Base-by-base conservation (phyloP, 1,140 invertebrate genomes). In the Coenobita brevimanus region DNA sequence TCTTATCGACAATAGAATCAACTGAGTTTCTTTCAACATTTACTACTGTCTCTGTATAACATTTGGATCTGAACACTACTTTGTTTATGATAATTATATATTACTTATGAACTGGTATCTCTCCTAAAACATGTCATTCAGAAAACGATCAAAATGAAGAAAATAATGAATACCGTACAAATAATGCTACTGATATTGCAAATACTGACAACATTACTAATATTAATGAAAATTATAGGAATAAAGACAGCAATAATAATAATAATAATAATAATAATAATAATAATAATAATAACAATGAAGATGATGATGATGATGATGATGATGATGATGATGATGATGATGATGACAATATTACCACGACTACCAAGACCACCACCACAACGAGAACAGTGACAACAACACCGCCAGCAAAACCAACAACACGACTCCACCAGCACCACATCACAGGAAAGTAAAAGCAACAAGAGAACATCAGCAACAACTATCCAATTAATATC, bases 181-280 rank as follows among this genome's bases (percentile, higher is more conserved):
- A 4, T 76, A 76, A 4, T 76, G 46, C 1, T 76, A 76, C 1
- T 41, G 46, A 4, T 76, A 46, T 1, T 76, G 27, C 1, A 41
- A 76, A 4, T 76, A 21, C 1, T 76, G 46, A 4, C 27, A 76
- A 4, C 46, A 76, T 2, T 76, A 41, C 1, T 76, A 41, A 67
- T 67, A 67, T 10, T 24, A 67, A 67, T 67, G 27, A 67, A 17
- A 67, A 67, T 67, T 17, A 67, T 67, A 67, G 27, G 13, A 67
- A 67, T 24, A 67, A 67, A 17, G 27, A 67, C 27, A 67, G 27
- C 27, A 67, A 67, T 67, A 67, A 67, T 67, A 67, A 67, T 67
- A 67, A 67, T 67, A 67, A 67, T 67, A 67, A 67, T 67, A 67
- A 67, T 67, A 67, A 30, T 67, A 67, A 67, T 67, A 30, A 67